Base-by-base conservation (phyloP, 1,140 invertebrate genomes). In the Oedothorax gibbosus region DNA sequence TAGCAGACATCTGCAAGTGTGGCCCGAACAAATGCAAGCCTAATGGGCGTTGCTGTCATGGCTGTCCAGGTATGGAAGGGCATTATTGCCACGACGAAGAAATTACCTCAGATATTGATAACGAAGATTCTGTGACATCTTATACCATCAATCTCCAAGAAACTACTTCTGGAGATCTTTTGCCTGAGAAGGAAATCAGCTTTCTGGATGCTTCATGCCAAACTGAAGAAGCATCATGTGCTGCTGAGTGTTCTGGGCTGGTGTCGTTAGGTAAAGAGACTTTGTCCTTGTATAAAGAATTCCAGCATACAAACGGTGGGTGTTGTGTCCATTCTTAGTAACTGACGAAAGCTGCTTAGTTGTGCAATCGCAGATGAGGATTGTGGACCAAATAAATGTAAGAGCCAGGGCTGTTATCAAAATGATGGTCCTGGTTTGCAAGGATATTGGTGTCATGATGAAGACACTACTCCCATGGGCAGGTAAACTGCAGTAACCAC, bases 1-100 rank as follows among this genome's bases (percentile, higher is more conserved):
- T 79, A 65, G 77, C 84, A 49, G 84, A 85, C 9, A 85, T 85
- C 57, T 85, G 84, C 51, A 85, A 85, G 21, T 85, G 84, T 57
- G 84, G 77, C 8, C 84, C 84, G n/a, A 75, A 85, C 12, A 80
- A 85, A 73, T 85, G 84, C 50, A 62, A 80, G 18, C 68, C 71
- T 18, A 8, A 79, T 64, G 76, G 77, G 0, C 20, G n/a, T 18
- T 85, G 84, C 50, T 85, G 84, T 35, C 64, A 21, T n/a, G 77
- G 76, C 14, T 85, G 84, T 73, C 84, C 84, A 12, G 84, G 84
- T 12, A 73, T 78, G 65, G 83, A 78, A 53, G 80, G 53, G 2
- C 56, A 75, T 65, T 85, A 78, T 54, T 85, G 83, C 21, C 73
- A 76, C 18, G 64, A 57, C 15, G 71, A 51, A 7, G 15, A 57